Percentiles rank a stretch among this genome's conserved stretches.
Conservation (phyloP, 2,888 invertebrate species). For the Monoplex corrugatus region DNA sequence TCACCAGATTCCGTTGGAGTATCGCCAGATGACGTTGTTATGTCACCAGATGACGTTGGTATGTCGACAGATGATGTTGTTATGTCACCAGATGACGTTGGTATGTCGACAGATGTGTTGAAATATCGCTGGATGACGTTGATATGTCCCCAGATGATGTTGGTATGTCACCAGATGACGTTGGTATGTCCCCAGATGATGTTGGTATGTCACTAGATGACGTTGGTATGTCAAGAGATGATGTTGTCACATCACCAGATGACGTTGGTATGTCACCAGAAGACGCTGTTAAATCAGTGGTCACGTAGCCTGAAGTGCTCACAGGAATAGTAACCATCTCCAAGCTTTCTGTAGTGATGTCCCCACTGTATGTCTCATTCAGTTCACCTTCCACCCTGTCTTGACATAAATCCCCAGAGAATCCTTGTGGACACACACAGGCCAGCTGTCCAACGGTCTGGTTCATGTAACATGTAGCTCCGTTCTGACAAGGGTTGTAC, state of each 20-base stretch:
- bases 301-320: not conserved
- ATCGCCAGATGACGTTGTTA: not conserved
- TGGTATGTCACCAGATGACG: no score
- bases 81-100: not conserved
- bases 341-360: not conserved
- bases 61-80: not conserved
- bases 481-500: no score
- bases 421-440: not conserved
- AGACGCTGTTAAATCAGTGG: no score
- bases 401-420: not conserved
- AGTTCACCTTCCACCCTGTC: not conserved
- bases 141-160: no score
- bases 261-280: not conserved
- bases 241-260: not conserved
- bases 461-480: not conserved
- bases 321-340: not conserved
- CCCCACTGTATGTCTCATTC: not conserved
- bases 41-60: not conserved
- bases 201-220: no score
- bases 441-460: not conserved
- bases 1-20: not conserved
- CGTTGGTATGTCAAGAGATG: no score
- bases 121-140: not conserved
- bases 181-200: no score
- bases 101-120: not conserved